Evolutionary conservation across 2,888 invertebrate species (phyloP), one percentile per base, ranked within the genome.

Genomic region (Acanthosepion esculentum): DNA sequence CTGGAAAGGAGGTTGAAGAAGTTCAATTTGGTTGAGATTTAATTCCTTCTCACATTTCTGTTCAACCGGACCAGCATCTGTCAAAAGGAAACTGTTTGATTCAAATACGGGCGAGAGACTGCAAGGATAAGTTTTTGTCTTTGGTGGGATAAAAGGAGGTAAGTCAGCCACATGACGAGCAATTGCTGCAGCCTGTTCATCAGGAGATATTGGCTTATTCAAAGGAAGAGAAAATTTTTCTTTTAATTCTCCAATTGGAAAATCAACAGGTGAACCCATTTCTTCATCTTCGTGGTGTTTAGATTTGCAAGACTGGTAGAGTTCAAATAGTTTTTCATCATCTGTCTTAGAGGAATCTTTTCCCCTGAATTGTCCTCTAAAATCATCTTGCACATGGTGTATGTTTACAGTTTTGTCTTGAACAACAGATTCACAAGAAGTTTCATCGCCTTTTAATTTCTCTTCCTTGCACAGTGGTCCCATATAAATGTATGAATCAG

Each of bases 241-340:
- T 93, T 96, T 96, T 33, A 96, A 94, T 94, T 96, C 96, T 91
- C 96, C 95, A 64, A 94, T 95, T 64, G 92, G 95, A 94, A 53
- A n/a, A 93, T 48, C 53, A 6, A 48, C 33, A 8, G 64, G 29
- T 10, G 94, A 33, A 48, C 48, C 59, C 2, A 59, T 53, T 4
- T 55, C 55, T 29, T 55, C 64, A 29, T 94, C 94, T 18, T 53
- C 94, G 12, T 41, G 64, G 18, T 55, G 33, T 41, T 94, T 53
- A 48, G 94, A 94, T 48, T 95, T 95, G 94, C 96, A 95, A 59
- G 95, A 95, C 91, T 96, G 95, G 95, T 96, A 95, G 29, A 96
- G 95, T 94, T 96, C 97, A 91, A 96, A 96, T 23, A 97, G 94
- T 95, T 97, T 97, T 95, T 97, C 96, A 95, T 97, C 97, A 95